Base-by-base conservation (phyloP, 2,113 vertebrate genomes). In the Caracal caracal region DNA sequence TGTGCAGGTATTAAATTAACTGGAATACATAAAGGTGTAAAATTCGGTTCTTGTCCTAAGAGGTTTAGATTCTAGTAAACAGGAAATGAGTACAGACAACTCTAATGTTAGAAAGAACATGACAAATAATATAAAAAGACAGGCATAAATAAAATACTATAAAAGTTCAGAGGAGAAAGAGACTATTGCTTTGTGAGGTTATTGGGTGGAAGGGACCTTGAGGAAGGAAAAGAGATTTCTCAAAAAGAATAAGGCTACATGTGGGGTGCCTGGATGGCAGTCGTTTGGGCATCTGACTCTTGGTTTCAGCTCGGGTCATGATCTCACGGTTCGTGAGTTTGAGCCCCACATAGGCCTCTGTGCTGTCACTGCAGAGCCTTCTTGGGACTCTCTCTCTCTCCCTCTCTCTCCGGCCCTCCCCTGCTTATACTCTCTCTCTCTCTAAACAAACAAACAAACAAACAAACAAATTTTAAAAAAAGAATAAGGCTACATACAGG, bases 121-220 rank as follows among this genome's bases (percentile, higher is more conserved):
- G 89, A 89, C 78, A 95, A 89, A 71, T 71, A 85, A 86, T 49
- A 92, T 68, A 90, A 86, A 93, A 90, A 86, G n/a, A 13, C 15
- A 86, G 66, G 47, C 51, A 90, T 59, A 95, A 81, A 71, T 49
- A 80, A 90, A 85, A 26, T 86, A 51, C 30, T 6, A 75, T 33
- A 80, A 96, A 75, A 40, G 30, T 65, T 51, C 28, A 49, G 24
- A 35, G 40, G 40, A 75, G 59, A 93, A 95, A 92, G 68, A 80
- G 33, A 61, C 30, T 71, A 35, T 66, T 93, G 71, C 15, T 91
- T 59, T 66, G 11, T 59, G 71, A 89, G 53, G 26, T 73, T 65
- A 66, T 53, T 73, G 63, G 35, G 61, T 66, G 8, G 40, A 82
- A 82, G 53, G 12, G 15, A 43, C 33, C 24, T 40, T 66, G 51